Conservation (phyloP, 1,140 invertebrate species). For the Dryas iulia region DNA sequence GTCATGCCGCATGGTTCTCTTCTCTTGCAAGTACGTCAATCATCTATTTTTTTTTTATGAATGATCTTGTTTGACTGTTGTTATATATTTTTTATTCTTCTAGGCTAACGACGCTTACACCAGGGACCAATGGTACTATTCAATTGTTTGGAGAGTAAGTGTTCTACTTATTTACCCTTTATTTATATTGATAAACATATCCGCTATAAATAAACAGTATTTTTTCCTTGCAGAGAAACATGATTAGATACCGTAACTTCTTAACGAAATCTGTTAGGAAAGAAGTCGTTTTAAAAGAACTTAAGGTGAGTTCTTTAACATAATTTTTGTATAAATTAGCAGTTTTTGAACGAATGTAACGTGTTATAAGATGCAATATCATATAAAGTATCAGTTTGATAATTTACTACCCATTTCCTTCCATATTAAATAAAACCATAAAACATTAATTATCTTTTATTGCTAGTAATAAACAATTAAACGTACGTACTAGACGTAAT, state of each 20-base stretch:
- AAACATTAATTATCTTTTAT: not conserved
- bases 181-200: not conserved
- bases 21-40: slow-evolving; percentile 82
- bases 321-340: not conserved
- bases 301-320: slow-evolving; percentile 82
- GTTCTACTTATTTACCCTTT: slow-evolving; percentile 21
- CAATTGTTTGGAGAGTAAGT: slow-evolving; percentile 91
- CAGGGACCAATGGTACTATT: slow-evolving; percentile 92
- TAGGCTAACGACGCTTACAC: slow-evolving; percentile 89
- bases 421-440: not conserved
- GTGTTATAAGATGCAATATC: not conserved
- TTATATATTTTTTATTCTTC: slow-evolving; percentile 9
- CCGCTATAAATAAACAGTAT: not conserved
- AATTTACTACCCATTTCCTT: not conserved
- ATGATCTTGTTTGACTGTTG: not conserved
- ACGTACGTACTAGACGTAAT: not conserved
- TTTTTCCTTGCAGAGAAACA: slow-evolving; percentile 85
- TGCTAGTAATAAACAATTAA: not conserved
- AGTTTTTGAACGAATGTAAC: too few relatives aligned
- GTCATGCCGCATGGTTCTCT: slow-evolving; percentile 89
- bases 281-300: slow-evolving; percentile 90
- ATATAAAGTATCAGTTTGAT: not conserved
- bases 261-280: slow-evolving; percentile 84
- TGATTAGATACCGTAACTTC: slow-evolving; percentile 88
- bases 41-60: not conserved